phyloP scores from a whole-genome alignment of 2,797 vertebrate species.

The Chaetophractus vellerosus region DNA sequence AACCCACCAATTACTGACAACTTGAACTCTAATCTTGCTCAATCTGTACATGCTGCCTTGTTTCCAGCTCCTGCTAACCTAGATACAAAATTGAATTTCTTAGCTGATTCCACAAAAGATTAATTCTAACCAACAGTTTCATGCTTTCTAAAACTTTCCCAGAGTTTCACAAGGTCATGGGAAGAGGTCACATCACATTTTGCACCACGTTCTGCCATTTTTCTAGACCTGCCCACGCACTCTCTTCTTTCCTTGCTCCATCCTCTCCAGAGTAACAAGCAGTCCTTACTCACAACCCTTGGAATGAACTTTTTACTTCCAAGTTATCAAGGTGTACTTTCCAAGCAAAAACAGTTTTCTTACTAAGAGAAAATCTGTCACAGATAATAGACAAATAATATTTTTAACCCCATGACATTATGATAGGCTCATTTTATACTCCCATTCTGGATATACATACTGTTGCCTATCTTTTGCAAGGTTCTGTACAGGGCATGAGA shows the following conservation, averaged over 20 bases:
- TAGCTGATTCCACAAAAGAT: conserved; percentile 62
- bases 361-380: neutral
- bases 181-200: conserved; percentile 46
- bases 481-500: neutral
- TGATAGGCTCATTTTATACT: neutral
- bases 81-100: conserved; percentile 60
- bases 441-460: neutral
- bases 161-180: conserved; percentile 62
- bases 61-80: neutral
- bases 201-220: neutral
- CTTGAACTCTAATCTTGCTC: neutral
- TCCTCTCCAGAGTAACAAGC: neutral
- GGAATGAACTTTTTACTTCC: conserved; percentile 47
- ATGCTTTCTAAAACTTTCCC: conserved; percentile 61
- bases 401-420: neutral
- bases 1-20: neutral
- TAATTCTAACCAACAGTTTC: conserved; percentile 60
- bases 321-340: conserved; percentile 48
- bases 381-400: conserved; percentile 29
- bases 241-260: conserved; percentile 1
- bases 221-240: neutral
- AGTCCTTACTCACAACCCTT: neutral
- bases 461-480: neutral
- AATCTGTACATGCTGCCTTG: neutral
- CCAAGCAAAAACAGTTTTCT: conserved; percentile 2